Evolutionary conservation across 2,113 vertebrate species (phyloP).

Genomic region (Recurvirostra avosetta): DNA sequence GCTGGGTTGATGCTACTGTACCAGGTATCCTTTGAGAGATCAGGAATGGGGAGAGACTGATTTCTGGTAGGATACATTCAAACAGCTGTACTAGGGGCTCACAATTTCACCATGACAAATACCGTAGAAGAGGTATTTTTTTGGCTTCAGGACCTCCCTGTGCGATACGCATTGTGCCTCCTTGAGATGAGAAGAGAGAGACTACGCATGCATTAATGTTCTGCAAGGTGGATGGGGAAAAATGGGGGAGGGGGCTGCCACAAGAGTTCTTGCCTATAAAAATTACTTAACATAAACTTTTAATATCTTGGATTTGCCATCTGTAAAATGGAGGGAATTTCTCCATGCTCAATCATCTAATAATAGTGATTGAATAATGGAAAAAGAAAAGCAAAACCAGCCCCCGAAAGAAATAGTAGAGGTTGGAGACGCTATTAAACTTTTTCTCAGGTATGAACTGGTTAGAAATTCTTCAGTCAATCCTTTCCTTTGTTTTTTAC

Average conservation of each 20-base stretch:
- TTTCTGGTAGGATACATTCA: background rate
- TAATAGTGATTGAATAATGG: background rate
- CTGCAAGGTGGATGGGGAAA: background rate
- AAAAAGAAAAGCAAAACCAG: background rate
- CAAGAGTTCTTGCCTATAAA: background rate
- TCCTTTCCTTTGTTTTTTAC: background rate
- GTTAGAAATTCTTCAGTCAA: background rate
- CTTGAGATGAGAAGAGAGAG: background rate
- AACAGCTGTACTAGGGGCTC: background rate
- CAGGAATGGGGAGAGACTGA: background rate
- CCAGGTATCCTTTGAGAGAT: background rate
- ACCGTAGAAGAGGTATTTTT: background rate
- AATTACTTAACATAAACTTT: background rate
- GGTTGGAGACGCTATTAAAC: background rate
- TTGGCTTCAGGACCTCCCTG: background rate
- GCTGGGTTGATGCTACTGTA: background rate
- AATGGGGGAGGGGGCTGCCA: background rate
- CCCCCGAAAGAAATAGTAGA: background rate
- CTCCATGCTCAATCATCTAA: background rate
- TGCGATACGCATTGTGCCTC: accelerated
- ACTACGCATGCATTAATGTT: background rate
- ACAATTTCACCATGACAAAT: background rate
- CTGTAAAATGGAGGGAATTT: background rate
- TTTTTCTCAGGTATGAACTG: background rate
- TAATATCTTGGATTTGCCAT: background rate